Conservation (phyloP, 2,113 vertebrate genomes). For the Actinemys pallida region DNA sequence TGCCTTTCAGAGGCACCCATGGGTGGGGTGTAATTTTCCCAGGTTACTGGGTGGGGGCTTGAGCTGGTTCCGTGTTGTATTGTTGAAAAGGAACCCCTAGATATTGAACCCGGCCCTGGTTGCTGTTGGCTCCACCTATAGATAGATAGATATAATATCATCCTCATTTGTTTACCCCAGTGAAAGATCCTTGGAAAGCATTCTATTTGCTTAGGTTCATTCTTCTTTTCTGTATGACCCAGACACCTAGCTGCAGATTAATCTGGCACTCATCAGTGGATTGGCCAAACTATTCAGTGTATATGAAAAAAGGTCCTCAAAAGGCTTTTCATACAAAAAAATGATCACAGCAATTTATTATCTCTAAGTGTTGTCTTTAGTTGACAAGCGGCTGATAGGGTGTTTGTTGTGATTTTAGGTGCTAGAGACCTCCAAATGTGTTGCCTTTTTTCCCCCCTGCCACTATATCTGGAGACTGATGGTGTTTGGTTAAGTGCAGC, state of each 20-base stretch:
- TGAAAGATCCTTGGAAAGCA: not conserved
- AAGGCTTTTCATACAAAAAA: fast-evolving
- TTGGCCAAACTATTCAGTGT: not conserved
- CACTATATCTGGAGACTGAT: slow-evolving; percentile 31
- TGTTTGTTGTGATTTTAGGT: not conserved
- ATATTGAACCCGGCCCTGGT: too few relatives aligned
- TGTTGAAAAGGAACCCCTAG: too few relatives aligned
- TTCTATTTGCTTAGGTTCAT: fast-evolving
- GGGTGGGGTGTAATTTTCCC: too few relatives aligned
- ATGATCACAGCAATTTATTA: fast-evolving
- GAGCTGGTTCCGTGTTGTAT: too few relatives aligned
- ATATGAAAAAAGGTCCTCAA: fast-evolving
- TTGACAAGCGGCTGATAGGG: not conserved
- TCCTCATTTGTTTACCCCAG: fast-evolving
- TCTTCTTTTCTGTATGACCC: not conserved
- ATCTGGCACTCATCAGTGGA: not conserved
- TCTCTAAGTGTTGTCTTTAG: not conserved
- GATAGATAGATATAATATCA: too few relatives aligned
- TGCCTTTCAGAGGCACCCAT: too few relatives aligned
- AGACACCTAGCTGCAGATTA: not conserved
- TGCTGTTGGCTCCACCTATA: too few relatives aligned
- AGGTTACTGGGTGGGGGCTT: too few relatives aligned
- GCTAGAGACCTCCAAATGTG: not conserved
- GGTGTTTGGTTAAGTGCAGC: slow-evolving; percentile 64
- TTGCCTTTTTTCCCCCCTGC: not conserved